phyloP scores from a whole-genome alignment of 1,140 invertebrate genomes.

The Euschistus heros region DNA sequence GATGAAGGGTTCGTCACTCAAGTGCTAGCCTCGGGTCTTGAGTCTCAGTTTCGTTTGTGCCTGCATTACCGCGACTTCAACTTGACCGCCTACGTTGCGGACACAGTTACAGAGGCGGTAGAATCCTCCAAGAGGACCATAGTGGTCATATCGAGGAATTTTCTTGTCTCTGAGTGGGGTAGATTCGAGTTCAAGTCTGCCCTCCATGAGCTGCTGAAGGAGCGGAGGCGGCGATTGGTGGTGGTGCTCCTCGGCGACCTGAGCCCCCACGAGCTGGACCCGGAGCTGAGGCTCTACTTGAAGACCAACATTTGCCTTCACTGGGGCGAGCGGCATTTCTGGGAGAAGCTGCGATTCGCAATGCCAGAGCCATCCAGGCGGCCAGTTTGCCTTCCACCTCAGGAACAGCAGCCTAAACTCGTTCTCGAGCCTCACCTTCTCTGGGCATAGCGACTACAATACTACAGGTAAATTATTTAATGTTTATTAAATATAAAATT shows the following conservation, averaged over 20 bases:
- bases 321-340: conserved; percentile 87
- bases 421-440: conserved; percentile 21
- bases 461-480: conserved; percentile 20
- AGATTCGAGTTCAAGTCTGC: conserved; percentile 87
- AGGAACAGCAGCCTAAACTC: conserved; percentile 18
- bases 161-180: conserved; percentile 88
- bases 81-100: conserved; percentile 70
- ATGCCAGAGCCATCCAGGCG: conserved; percentile 61
- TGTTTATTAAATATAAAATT: not conserved
- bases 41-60: conserved; percentile 62
- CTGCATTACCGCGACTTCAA: conserved; percentile 78
- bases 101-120: conserved; percentile 81
- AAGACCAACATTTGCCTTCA: conserved; percentile 82
- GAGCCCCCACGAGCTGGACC: conserved; percentile 73
- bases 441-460: conserved; percentile 25
- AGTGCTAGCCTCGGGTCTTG: conserved; percentile 69
- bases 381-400: conserved; percentile 35
- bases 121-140: conserved; percentile 82
- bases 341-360: conserved; percentile 84
- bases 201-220: conserved; percentile 79
- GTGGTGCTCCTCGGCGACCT: conserved; percentile 76
- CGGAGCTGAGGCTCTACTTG: conserved; percentile 77
- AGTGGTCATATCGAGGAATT: conserved; percentile 82
- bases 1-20: conserved; percentile 81
- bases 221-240: conserved; percentile 54